A percentile compares a stretch with the other conserved stretches of the same genome.
Conservation (phyloP, 2,888 invertebrate genomes). For the Loripinus fragilis region DNA sequence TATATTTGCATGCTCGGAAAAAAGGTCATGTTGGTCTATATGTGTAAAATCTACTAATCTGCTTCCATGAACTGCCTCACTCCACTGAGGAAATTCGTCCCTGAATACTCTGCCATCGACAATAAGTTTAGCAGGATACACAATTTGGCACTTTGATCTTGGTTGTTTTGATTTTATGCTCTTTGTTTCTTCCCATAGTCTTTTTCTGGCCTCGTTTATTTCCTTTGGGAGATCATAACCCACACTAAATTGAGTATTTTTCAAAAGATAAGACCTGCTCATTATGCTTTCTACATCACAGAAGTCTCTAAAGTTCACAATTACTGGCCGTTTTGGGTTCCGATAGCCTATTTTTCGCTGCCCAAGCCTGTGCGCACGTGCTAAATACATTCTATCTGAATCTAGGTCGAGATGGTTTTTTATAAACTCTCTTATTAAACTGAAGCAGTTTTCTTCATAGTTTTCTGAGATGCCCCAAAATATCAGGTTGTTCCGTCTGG, state of each 20-base stretch:
- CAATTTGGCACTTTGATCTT: slow-evolving; percentile 7
- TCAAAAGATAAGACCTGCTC: slow-evolving; percentile 18
- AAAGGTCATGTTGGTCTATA: not conserved
- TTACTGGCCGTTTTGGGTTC: slow-evolving; percentile 9
- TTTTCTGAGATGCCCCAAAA: not conserved
- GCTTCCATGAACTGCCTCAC: not conserved
- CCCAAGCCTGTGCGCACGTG: slow-evolving; percentile 20
- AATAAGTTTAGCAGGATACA: slow-evolving; percentile 21
- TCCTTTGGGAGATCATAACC: slow-evolving; percentile 24
- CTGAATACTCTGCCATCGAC: slow-evolving; percentile 12
- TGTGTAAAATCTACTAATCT: not conserved
- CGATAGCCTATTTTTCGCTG: not conserved
- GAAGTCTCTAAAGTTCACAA: slow-evolving; percentile 25
- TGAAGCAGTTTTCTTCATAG: not conserved
- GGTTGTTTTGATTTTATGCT: not conserved
- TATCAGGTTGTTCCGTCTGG: not conserved
- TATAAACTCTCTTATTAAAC: not conserved
- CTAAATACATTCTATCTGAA: slow-evolving; percentile 5
- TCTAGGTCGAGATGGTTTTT: not conserved
- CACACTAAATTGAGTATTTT: slow-evolving; percentile 14
- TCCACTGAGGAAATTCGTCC: slow-evolving; percentile 26
- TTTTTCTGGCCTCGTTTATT: slow-evolving; percentile 19
- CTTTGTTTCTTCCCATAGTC: slow-evolving; percentile 16
- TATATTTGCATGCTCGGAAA: no score
- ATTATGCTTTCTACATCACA: slow-evolving; percentile 27